Evolutionary conservation across 2,888 invertebrate genomes (phyloP).

Genomic region (Incurvaria masculella): DNA sequence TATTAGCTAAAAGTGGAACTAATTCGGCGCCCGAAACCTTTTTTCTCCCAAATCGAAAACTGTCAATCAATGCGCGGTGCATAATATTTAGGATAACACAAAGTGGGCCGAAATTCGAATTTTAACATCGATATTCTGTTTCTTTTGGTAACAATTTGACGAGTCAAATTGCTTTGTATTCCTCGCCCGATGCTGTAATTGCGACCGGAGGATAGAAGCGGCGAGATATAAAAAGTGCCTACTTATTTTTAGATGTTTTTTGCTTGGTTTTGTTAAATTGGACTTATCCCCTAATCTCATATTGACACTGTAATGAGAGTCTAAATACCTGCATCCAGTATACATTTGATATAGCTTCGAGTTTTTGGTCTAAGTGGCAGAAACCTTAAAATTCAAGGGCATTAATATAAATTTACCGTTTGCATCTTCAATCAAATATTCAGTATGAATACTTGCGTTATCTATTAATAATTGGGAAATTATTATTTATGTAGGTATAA

Average conservation of each 20-base stretch:
- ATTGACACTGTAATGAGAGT: conserved; percentile 54
- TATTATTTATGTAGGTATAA: no score
- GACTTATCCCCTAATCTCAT: conserved; percentile 54
- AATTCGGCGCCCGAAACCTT: background rate
- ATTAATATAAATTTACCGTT: no score
- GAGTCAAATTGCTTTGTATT: background rate
- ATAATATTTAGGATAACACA: conserved; percentile 39
- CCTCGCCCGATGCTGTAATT: background rate
- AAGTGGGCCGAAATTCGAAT: conserved; percentile 23
- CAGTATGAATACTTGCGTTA: no score
- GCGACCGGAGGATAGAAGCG: background rate
- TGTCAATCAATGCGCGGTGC: conserved; percentile 44
- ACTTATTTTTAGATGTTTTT: background rate
- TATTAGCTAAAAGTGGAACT: no score
- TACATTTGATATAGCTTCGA: background rate
- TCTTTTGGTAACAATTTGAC: background rate
- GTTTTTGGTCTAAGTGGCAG: background rate
- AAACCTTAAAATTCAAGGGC: no score
- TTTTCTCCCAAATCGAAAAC: conserved; percentile 18
- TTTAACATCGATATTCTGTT: conserved; percentile 26
- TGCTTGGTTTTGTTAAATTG: conserved; percentile 37
- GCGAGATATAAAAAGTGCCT: background rate
- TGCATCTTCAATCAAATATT: no score
- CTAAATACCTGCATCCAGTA: conserved; percentile 27
- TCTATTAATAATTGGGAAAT: no score